Conservation (phyloP, 30 jellyfish, hydroid and myxozoan species). For the Aurelia sp. region DNA sequence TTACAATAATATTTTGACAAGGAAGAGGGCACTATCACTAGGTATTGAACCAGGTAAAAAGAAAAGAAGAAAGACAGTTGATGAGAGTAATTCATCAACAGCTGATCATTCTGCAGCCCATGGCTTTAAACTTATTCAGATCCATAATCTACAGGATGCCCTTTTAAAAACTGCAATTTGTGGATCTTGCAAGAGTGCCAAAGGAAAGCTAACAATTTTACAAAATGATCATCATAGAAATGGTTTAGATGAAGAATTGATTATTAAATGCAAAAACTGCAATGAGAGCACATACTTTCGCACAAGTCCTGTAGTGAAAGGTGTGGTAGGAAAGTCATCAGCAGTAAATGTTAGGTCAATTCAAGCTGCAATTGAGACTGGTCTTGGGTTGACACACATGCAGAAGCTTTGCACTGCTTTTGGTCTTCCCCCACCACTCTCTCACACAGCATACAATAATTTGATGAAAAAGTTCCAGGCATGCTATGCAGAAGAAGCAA, state of each 20-base stretch:
- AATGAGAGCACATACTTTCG: background rate
- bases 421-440: constrained; percentile 6
- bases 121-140: too few relatives aligned
- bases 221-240: constrained; percentile 2
- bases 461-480: constrained; percentile 4
- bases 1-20: too few relatives aligned
- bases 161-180: background rate
- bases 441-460: constrained; percentile 1
- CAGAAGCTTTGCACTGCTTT: constrained; percentile 21
- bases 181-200: background rate
- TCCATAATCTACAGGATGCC: background rate
- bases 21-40: too few relatives aligned
- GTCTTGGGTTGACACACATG: constrained; percentile 12
- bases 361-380: constrained; percentile 23
- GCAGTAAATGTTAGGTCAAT: background rate
- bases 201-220: background rate
- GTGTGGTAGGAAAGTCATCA: constrained; percentile 19
- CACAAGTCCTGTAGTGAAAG: background rate
- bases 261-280: background rate
- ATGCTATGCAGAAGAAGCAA: constrained; percentile 7
- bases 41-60: too few relatives aligned
- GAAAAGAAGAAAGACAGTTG: too few relatives aligned
- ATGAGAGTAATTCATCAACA: too few relatives aligned
- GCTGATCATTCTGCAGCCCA: too few relatives aligned
- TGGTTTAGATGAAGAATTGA: constrained; percentile 18